A percentile compares a stretch with the other conserved stretches of the same genome.
Conservation (phyloP, 2,797 vertebrate genomes). For the Rachycentron canadum region DNA sequence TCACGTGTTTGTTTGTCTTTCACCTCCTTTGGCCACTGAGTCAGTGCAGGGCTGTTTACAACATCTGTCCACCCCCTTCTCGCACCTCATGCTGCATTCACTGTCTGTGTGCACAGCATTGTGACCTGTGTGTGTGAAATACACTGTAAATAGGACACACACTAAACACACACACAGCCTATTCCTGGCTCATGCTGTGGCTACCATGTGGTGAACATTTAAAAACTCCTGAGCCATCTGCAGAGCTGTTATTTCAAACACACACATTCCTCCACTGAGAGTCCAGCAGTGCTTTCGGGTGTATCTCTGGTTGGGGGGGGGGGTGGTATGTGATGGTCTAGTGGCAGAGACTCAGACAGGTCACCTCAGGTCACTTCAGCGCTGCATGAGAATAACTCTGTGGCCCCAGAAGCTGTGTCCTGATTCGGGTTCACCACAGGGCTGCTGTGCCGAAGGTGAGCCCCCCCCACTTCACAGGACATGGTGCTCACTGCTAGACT, state of each 20-base stretch:
- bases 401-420: constrained; percentile 3
- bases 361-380: constrained; percentile 39
- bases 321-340: background rate
- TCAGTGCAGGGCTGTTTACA: constrained; percentile 31
- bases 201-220: constrained; percentile 52
- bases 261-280: constrained; percentile 3
- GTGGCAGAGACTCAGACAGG: constrained; percentile 22
- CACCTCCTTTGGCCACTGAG: constrained; percentile 3
- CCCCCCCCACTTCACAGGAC: background rate
- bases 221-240: constrained; percentile 40
- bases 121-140: constrained; percentile 41
- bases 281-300: background rate
- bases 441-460: background rate
- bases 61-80: constrained; percentile 21
- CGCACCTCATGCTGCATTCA: background rate
- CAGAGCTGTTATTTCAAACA: constrained; percentile 25
- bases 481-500: background rate
- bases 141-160: constrained; percentile 21
- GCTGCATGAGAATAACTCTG: constrained; percentile 21
- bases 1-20: constrained; percentile 31
- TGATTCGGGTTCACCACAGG: background rate
- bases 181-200: constrained; percentile 35
- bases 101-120: constrained; percentile 33
- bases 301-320: constrained; percentile 15
- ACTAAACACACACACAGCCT: constrained; percentile 4